phyloP scores from a whole-genome alignment of 2,797 vertebrate genomes.

The Pristis pectinata region DNA sequence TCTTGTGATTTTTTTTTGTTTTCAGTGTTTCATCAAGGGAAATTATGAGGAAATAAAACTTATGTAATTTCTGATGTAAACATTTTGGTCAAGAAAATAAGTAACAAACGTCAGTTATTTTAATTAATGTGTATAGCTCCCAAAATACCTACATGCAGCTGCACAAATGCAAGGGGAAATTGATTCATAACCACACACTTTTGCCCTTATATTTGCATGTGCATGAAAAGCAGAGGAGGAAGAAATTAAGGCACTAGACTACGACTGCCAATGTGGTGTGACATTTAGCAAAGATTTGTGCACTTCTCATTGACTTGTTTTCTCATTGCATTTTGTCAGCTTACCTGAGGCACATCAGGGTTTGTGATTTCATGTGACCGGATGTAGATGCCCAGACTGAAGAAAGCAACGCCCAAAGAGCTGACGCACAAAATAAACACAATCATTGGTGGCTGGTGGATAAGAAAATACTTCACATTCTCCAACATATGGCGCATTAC shows the following conservation, averaged over 20 bases:
- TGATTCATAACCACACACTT: not conserved
- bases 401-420: slow-evolving; percentile 56
- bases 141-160: not conserved
- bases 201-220: not conserved
- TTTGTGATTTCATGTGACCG: slow-evolving; percentile 56
- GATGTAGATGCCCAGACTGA: slow-evolving; percentile 55
- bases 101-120: not conserved
- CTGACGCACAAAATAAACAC: slow-evolving; percentile 63
- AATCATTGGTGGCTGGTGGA: slow-evolving; percentile 50
- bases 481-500: not conserved
- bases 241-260: not conserved
- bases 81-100: not conserved
- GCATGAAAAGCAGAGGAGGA: not conserved
- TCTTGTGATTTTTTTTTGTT: too few species aligned
- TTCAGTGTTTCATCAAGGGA: not conserved
- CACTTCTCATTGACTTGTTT: not conserved
- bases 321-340: not conserved
- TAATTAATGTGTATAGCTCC: not conserved
- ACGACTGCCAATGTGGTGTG: not conserved
- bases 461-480: slow-evolving; percentile 12
- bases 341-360: slow-evolving; percentile 58
- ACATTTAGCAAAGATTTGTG: not conserved
- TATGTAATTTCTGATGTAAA: not conserved
- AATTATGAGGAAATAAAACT: not conserved
- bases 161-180: not conserved